phyloP scores from a whole-genome alignment of 2,888 invertebrate species.

The Caenorhabditis sinica region DNA sequence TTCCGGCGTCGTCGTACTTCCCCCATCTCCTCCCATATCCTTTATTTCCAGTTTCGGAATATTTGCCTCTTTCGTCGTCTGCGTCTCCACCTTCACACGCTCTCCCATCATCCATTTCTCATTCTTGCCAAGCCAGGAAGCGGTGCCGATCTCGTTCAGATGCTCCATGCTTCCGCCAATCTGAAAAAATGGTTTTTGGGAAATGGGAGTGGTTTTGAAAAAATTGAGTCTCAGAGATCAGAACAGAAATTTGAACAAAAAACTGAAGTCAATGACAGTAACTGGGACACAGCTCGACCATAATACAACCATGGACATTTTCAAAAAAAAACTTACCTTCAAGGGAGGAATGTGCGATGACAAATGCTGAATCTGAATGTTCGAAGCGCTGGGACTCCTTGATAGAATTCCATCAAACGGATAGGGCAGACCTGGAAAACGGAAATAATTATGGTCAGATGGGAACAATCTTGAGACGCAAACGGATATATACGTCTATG shows the following conservation, averaged over 20 bases:
- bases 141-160: conserved; percentile 61
- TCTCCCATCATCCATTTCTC: conserved; percentile 68
- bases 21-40: conserved; percentile 23
- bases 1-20: conserved; percentile 39
- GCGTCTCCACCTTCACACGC: conserved; percentile 46
- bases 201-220: not conserved
- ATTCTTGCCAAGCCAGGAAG: conserved; percentile 61
- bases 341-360: conserved; percentile 64
- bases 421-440: conserved; percentile 69
- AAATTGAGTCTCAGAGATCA: too few relatives aligned
- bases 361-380: conserved; percentile 66
- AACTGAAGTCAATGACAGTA: too few relatives aligned
- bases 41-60: conserved; percentile 33
- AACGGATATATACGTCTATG: conserved; percentile 40
- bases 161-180: conserved; percentile 72
- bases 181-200: conserved; percentile 36
- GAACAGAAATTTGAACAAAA: too few relatives aligned
- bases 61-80: conserved; percentile 18
- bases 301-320: too few relatives aligned
- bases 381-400: conserved; percentile 71
- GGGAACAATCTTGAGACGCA: not conserved
- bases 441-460: not conserved
- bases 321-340: conserved; percentile 46
- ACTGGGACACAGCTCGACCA: too few relatives aligned
- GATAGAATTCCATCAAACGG: conserved; percentile 72